A percentile compares a stretch with the other conserved stretches of the same genome.
Evolutionary conservation across 2,113 vertebrate species (phyloP).

Genomic region (Oryzias javanicus): DNA sequence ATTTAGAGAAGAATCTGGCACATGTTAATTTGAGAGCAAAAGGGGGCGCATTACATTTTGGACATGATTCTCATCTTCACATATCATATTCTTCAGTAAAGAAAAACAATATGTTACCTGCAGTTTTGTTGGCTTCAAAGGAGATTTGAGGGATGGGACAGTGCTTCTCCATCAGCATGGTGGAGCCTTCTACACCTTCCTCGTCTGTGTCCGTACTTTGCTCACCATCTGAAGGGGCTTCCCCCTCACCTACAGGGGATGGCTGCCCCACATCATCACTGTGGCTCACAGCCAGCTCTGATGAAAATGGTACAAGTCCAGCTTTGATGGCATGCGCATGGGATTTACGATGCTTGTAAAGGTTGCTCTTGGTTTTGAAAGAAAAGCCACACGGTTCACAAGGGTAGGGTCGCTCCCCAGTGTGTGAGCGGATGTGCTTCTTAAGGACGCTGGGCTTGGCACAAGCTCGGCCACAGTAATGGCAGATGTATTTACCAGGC

Average conservation of each 20-base stretch:
- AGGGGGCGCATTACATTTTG: neutral
- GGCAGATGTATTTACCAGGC: constrained; percentile 96
- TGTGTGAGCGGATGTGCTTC: constrained; percentile 98
- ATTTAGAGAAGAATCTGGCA: no score
- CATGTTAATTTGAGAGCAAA: no score
- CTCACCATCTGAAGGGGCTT: constrained; percentile 94
- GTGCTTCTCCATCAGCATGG: constrained; percentile 80
- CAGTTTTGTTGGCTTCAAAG: constrained; percentile 75
- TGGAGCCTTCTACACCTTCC: constrained; percentile 83
- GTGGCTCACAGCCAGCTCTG: constrained; percentile 85
- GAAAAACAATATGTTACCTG: constrained; percentile 60
- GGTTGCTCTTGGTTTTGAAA: constrained; percentile 99
- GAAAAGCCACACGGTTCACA: constrained; percentile 97
- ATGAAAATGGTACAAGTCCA: constrained; percentile 93
- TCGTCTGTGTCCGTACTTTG: constrained; percentile 98
- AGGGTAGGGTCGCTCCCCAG: constrained; percentile 94
- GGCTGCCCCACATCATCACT: constrained; percentile 85
- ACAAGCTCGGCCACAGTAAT: constrained; percentile 95
- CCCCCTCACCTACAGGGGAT: constrained; percentile 87
- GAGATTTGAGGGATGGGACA: constrained; percentile 84
- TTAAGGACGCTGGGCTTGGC: constrained; percentile 99
- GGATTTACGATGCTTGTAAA: constrained; percentile 99
- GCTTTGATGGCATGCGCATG: constrained; percentile 99
- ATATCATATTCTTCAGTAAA: neutral
- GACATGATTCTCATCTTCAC: neutral